A percentile compares a stretch with the other conserved stretches of the same genome.
These are phyloP conservation scores for Leptosomus discolor DNA, from an alignment of 2,113 vertebrate genomes.

Conservation along the genomic window DNA sequence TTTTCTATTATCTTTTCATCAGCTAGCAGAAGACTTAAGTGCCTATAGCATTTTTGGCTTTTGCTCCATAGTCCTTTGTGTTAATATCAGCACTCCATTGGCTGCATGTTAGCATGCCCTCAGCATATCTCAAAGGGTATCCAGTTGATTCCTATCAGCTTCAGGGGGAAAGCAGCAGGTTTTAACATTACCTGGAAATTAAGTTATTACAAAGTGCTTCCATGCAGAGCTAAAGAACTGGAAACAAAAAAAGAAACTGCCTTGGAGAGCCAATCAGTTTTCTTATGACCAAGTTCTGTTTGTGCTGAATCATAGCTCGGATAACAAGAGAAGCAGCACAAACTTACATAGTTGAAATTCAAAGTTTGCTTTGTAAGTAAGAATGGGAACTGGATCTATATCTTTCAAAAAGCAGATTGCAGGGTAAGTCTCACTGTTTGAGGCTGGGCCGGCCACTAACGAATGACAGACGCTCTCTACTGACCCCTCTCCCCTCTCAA, in stretches of 20 bases:
- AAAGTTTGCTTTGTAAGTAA: not conserved
- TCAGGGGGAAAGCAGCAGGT: not conserved
- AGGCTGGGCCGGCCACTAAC: too few relatives aligned
- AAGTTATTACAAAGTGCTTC: not conserved
- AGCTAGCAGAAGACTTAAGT: not conserved
- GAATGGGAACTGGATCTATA: not conserved
- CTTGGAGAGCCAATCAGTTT: not conserved
- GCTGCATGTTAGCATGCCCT: rapidly evolving
- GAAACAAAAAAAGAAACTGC: not conserved
- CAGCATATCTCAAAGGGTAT: not conserved
- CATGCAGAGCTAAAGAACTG: not conserved
- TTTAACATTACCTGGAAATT: not conserved
- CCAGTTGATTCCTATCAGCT: not conserved
- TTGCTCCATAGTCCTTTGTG: not conserved
- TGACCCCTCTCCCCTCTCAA: too few relatives aligned
- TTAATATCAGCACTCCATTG: not conserved
- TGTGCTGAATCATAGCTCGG: not conserved
- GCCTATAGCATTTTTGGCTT: not conserved
- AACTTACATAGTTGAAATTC: not conserved
- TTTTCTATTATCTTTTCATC: not conserved
- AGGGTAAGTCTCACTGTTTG: too few relatives aligned
- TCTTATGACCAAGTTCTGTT: not conserved
- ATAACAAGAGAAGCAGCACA: not conserved
- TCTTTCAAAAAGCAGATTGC: not conserved
- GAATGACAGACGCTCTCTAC: too few relatives aligned